Evolutionary conservation across 2,797 vertebrate species (phyloP), one percentile per base, ranked within the genome.

Genomic region (Philypnodon macrostomus): DNA sequence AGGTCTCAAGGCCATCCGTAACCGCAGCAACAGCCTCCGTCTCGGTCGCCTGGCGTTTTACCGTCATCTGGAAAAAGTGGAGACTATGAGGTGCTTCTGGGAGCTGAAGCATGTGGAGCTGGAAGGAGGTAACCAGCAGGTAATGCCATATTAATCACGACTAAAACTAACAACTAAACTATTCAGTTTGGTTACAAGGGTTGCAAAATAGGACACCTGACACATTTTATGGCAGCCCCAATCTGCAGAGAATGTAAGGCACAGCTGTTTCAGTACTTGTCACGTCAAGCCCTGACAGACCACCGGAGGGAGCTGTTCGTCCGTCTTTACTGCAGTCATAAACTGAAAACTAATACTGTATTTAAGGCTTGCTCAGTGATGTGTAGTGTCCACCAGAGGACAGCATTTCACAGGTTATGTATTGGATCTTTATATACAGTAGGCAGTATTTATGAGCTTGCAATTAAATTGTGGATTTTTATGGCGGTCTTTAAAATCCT

Each of bases 61-160:
- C 69, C 85, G 84, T n/a, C 90, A 89, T 63, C 58, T 91, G 82
- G 92, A 92, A 69, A 89, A 91, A 73, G 89, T 92, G 67, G 90
- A 92, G 79, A 92, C 82, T 19, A 87, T 94, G 80, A 87, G 88
- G 55, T 88, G 81, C 61, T 93, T 93, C 84, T 91, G 91, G 85
- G 90, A 93, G 77, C 90, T 89, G 65, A 92, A 90, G 59, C 67
- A 85, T 12, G 78, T 80, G 41, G 83, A 89, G 67, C 57, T 77
- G 59, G 72, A 85, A 45, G 70, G 68, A 47, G 51, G 73, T 36
- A 64, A 38, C 6, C 57, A 65, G 15, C 71, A 89, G 87, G 89
- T 88, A 80, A 39, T 3, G 1, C 3, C 21, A n/a, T 24, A 17
- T 45, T 4, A 7, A 44, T 18, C 10, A 12, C 27, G 17, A 7